Conservation (phyloP, 1,140 invertebrate genomes). For the Lanistes nyassanus region DNA sequence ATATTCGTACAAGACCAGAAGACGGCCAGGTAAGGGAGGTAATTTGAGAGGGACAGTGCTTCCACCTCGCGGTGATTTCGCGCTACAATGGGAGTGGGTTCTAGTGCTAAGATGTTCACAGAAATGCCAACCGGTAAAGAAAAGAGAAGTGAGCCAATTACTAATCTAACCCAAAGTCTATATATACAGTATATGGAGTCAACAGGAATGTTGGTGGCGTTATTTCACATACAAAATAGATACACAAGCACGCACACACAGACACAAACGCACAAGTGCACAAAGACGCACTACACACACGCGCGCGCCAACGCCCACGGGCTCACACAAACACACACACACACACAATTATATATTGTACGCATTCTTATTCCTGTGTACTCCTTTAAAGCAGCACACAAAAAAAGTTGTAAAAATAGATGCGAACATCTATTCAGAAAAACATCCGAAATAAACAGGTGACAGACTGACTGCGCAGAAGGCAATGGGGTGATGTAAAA, state of each 20-base stretch:
- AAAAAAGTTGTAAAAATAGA: too few relatives aligned
- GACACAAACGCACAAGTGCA: neutral
- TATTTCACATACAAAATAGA: neutral
- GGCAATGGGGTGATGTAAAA: too few relatives aligned
- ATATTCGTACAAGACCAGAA: too few relatives aligned
- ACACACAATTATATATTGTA: neutral
- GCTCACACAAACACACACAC: slow-evolving; percentile 13
- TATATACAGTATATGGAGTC: neutral
- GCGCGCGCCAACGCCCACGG: neutral
- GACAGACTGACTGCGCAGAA: too few relatives aligned
- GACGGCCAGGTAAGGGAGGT: too few relatives aligned
- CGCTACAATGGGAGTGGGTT: neutral
- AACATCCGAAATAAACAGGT: too few relatives aligned
- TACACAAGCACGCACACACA: neutral
- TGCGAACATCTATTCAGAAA: too few relatives aligned
- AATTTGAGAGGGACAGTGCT: too few relatives aligned
- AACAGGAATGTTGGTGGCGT: neutral
- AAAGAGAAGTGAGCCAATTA: neutral
- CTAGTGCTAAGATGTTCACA: neutral
- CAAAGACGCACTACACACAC: neutral
- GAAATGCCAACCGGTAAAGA: neutral
- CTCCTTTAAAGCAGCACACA: too few relatives aligned
- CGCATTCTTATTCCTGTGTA: too few relatives aligned
- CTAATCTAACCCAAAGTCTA: neutral
- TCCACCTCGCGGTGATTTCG: too few relatives aligned